These are phyloP conservation scores for Actinemys pallida DNA, from an alignment of 2,113 vertebrate species.

Conservation along the genomic window DNA sequence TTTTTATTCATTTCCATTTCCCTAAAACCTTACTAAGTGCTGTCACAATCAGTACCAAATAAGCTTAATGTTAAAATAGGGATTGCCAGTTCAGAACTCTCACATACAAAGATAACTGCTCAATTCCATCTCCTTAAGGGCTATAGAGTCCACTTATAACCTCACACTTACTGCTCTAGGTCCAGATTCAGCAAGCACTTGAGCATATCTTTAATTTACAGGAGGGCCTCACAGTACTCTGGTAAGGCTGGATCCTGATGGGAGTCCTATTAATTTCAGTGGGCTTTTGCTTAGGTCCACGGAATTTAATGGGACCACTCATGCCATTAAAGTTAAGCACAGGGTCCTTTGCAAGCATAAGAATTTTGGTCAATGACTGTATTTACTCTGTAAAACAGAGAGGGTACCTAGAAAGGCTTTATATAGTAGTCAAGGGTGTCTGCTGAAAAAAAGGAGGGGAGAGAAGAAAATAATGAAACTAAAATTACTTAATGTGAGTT, in stretches of 20 bases:
- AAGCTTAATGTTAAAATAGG: not conserved
- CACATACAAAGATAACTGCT: not conserved
- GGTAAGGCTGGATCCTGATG: not conserved
- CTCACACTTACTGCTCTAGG: not conserved
- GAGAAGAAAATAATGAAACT: not conserved
- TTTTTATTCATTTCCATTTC: not conserved
- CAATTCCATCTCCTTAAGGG: not conserved
- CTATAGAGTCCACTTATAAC: not conserved
- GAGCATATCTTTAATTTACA: not conserved
- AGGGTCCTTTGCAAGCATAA: not conserved
- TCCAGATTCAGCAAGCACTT: not conserved
- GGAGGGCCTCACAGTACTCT: conserved; percentile 18
- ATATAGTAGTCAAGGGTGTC: not conserved
- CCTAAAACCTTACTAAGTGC: not conserved
- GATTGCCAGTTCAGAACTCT: not conserved
- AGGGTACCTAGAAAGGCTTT: not conserved
- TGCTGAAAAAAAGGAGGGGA: not conserved
- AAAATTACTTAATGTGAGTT: not conserved
- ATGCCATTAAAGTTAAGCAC: not conserved
- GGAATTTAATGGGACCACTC: not conserved
- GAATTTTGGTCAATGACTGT: not conserved
- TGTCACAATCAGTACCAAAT: not conserved
- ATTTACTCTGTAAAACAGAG: not conserved
- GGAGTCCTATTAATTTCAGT: not conserved
- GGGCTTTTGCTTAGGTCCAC: not conserved